phyloP scores from a whole-genome alignment of 2,888 invertebrate species.

The Ichneumoninae sp. region DNA sequence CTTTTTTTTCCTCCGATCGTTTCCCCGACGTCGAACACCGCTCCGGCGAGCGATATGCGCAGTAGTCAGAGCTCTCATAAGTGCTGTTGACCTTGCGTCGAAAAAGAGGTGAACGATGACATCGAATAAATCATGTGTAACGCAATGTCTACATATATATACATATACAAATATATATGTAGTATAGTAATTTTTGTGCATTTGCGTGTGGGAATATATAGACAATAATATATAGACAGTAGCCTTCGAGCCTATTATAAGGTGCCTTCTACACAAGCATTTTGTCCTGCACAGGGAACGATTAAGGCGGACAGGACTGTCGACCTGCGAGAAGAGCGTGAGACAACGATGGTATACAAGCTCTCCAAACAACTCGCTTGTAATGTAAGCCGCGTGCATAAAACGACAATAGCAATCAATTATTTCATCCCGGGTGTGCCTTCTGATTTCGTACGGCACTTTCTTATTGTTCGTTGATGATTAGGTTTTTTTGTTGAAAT shows the following conservation, averaged over 20 bases:
- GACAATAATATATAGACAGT: not conserved
- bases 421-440: constrained; percentile 30
- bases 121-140: constrained; percentile 53
- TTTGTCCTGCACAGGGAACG: not conserved
- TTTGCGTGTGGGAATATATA: not conserved
- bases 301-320: constrained; percentile 41
- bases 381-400: constrained; percentile 20
- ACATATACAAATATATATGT: not conserved
- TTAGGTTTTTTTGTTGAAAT: not conserved
- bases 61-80: constrained; percentile 68
- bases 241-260: constrained; percentile 3
- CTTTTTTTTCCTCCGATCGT: not conserved
- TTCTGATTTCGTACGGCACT: not conserved
- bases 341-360: constrained; percentile 63
- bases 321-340: constrained; percentile 61
- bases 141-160: constrained; percentile 9
- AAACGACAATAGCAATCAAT: constrained; percentile 46
- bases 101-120: constrained; percentile 51
- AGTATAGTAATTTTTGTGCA: not conserved
- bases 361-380: constrained; percentile 34
- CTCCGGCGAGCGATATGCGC: constrained; percentile 72
- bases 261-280: not conserved
- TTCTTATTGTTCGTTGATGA: not conserved
- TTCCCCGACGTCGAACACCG: not conserved
- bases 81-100: constrained; percentile 80